Base-by-base conservation (phyloP, 2,888 invertebrate species). In the Onthophagus sagittarius region DNA sequence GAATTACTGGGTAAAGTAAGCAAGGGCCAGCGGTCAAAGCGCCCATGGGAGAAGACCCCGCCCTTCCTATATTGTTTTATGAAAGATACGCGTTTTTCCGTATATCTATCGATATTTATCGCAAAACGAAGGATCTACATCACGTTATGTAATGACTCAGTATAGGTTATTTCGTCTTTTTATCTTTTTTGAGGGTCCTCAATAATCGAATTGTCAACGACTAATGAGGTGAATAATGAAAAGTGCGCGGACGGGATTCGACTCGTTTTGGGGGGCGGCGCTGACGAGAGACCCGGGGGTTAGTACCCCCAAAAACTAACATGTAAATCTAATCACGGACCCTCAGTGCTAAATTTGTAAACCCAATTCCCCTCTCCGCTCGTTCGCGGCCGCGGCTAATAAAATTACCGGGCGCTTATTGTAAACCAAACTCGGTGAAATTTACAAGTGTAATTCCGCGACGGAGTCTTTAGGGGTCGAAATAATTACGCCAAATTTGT, bases 351-450 rank as follows among this genome's bases (percentile, higher is more conserved):
- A 84, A 85, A 85, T 83, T 85, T 83, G 83, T 83, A 85, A 86
- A 87, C 86, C 86, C 84, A 86, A 86, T 87, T 86, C 83, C 69
- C 81, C 80, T 81, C 81, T 84, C 82, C 81, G 83, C 81, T 82
- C 82, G 83, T 81, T 83, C 83, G 83, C 67, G 23, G n/a, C 32
- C 67, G 23, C 23, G 15, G 67, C 67, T 86, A 85, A 86, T 86
- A 84, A 84, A 86, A 86, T 86, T 86, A 86, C 84, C 83, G 82
- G 82, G 83, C 83, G 85, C 86, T 86, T 86, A 86, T 86, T 87
- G 86, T 86, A 87, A 86, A 86, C 86, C 86, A 86, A 86, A 86
- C 86, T 86, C 83, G 84, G 85, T 84, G 67, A 86, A 86, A 86
- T 86, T 86, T 83, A 83, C 84, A 83, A 81, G 81, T 83, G 82